Evolutionary conservation across 2,113 vertebrate genomes (phyloP).

Genomic region (Sceloporus undulatus): DNA sequence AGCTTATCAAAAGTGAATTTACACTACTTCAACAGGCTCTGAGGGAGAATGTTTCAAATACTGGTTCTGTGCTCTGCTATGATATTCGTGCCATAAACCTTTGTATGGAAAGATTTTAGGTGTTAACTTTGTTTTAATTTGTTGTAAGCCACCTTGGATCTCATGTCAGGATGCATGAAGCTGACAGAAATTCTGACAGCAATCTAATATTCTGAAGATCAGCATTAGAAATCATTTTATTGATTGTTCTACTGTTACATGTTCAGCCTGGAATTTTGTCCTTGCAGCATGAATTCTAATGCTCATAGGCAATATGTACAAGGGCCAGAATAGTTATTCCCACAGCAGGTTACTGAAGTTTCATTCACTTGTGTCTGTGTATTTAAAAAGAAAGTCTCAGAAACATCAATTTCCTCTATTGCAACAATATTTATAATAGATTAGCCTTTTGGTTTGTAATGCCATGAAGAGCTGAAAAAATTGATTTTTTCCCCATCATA

Average conservation of each 20-base stretch:
- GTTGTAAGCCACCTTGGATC: too few relatives aligned
- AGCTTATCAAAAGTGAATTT: slow-evolving; percentile 11
- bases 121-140: too few relatives aligned
- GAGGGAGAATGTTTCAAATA: slow-evolving; percentile 1
- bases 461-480: background rate
- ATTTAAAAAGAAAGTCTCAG: too few relatives aligned
- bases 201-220: background rate
- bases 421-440: background rate
- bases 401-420: background rate
- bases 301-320: background rate
- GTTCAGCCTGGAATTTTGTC: background rate
- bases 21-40: background rate
- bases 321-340: background rate
- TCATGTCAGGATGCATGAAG: background rate
- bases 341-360: background rate
- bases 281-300: background rate
- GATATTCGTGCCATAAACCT: accelerated
- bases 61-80: background rate
- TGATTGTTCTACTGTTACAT: background rate
- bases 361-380: background rate
- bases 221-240: background rate
- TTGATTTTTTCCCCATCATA: background rate
- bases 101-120: background rate
- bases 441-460: background rate
- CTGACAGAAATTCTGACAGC: background rate